Evolutionary conservation across 1,140 invertebrate genomes (phyloP).

Genomic region (Rhizoglyphus robini): DNA sequence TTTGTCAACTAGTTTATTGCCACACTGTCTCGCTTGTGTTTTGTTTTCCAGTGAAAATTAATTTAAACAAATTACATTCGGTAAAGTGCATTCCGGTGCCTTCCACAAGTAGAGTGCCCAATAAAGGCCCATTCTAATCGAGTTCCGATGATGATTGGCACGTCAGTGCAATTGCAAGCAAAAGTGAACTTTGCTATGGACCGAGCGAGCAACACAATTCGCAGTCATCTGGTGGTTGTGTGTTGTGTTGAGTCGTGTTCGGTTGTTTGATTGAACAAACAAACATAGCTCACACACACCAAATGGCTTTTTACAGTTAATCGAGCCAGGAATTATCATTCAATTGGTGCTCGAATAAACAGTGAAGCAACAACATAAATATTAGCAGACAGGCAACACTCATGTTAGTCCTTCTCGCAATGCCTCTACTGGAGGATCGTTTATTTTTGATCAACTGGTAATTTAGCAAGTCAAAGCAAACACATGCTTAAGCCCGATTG

Average conservation of each 20-base stretch:
- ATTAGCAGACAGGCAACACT: not conserved
- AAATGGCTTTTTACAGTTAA: not conserved
- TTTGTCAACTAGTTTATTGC: too few relatives aligned
- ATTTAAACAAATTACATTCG: too few relatives aligned
- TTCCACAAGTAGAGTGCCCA: too few relatives aligned
- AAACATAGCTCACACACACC: not conserved
- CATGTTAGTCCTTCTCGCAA: not conserved
- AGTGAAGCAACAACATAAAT: not conserved
- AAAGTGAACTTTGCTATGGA: too few relatives aligned
- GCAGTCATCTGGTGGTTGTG: not conserved
- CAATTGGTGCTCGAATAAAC: not conserved
- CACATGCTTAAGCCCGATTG: not conserved
- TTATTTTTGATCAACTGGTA: constrained; percentile 8
- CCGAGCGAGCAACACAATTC: too few relatives aligned
- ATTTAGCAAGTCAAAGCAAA: constrained; percentile 15
- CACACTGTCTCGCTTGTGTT: too few relatives aligned
- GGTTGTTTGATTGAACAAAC: not conserved
- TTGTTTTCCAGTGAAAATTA: too few relatives aligned
- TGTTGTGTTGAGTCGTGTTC: not conserved
- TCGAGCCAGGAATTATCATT: not conserved
- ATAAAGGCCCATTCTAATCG: too few relatives aligned
- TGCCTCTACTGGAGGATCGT: not conserved
- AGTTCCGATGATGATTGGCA: too few relatives aligned
- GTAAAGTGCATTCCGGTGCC: too few relatives aligned
- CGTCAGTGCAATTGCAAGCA: too few relatives aligned